A percentile compares a stretch with the other conserved stretches of the same genome.
Evolutionary conservation across 2,797 vertebrate genomes (phyloP).

Genomic region (Chelon labrosus): DNA sequence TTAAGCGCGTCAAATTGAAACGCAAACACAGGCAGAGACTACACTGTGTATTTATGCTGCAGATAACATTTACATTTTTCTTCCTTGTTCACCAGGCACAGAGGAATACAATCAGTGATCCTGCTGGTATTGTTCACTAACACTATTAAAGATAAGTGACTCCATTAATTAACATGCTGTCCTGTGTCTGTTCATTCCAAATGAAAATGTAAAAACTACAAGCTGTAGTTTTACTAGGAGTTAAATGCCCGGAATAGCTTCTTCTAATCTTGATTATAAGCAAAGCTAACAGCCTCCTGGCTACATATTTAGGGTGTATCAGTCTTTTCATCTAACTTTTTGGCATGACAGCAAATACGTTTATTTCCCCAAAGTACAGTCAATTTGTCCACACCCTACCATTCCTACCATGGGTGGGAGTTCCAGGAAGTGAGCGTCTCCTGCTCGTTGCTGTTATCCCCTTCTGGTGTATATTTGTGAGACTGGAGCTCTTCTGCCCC

Average conservation of each 20-base stretch:
- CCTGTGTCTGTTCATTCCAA: not conserved
- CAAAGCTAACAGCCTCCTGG: slow-evolving; percentile 6
- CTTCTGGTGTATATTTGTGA: slow-evolving; percentile 91
- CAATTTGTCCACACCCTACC: slow-evolving; percentile 33
- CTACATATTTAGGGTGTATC: slow-evolving; percentile 8
- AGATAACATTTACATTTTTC: slow-evolving; percentile 9
- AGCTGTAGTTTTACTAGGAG: not conserved
- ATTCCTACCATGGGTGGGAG: slow-evolving; percentile 90
- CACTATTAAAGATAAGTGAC: not conserved
- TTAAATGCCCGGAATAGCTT: slow-evolving; percentile 4
- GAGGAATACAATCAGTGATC: not conserved
- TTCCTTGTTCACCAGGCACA: not conserved
- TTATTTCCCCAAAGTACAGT: not conserved
- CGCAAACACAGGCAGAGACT: slow-evolving; percentile 6
- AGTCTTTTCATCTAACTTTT: slow-evolving; percentile 16
- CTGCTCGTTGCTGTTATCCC: slow-evolving; percentile 83
- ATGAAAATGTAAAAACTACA: slow-evolving; percentile 6
- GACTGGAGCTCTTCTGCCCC: slow-evolving; percentile 92
- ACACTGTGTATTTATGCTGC: slow-evolving; percentile 7
- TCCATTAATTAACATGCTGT: not conserved
- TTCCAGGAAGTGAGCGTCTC: slow-evolving; percentile 91
- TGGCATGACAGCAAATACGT: slow-evolving; percentile 16
- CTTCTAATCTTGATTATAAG: not conserved
- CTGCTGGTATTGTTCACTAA: not conserved
- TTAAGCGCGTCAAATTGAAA: slow-evolving; percentile 7